Evolutionary conservation across 2,888 invertebrate species (phyloP).

Genomic region (Agrochola lychnidis): DNA sequence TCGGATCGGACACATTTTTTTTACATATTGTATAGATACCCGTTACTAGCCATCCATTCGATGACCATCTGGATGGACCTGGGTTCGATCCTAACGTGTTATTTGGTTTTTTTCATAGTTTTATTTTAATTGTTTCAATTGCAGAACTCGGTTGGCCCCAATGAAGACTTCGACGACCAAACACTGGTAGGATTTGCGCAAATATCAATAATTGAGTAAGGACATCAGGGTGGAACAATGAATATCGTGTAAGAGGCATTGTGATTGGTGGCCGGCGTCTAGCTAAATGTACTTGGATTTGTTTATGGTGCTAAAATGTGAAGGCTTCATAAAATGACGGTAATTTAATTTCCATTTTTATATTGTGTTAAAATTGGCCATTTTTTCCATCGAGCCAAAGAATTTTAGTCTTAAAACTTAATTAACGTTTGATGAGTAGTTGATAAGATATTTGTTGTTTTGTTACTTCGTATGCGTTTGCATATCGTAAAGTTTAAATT

Average conservation of each 20-base stretch:
- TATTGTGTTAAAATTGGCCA: conserved; percentile 60
- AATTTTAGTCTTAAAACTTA: conserved; percentile 66
- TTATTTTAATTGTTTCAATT: conserved; percentile 78
- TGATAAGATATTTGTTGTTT: conserved; percentile 61
- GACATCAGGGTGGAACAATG: conserved; percentile 35
- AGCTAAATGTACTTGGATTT: conserved; percentile 68
- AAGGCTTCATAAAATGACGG: conserved; percentile 61
- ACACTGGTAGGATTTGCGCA: conserved; percentile 99
- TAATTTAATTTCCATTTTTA: conserved; percentile 53
- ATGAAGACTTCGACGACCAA: conserved; percentile 97
- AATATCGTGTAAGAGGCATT: conserved; percentile 38
- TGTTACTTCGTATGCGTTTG: conserved; percentile 54
- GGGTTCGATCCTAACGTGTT: background rate
- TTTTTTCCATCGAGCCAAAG: conserved; percentile 68
- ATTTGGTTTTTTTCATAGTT: background rate
- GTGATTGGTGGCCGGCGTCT: conserved; percentile 50
- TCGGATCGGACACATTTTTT: too few species aligned
- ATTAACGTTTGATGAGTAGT: conserved; percentile 54
- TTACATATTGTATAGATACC: background rate
- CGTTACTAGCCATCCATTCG: background rate
- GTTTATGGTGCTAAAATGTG: conserved; percentile 73
- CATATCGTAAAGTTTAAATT: conserved; percentile 55
- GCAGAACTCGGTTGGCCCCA: conserved; percentile 92
- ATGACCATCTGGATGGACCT: background rate
- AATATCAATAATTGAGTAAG: conserved; percentile 96